These are phyloP conservation scores for Alligator sinensis DNA, from an alignment of 2,113 vertebrate species.

Conservation along the genomic window DNA sequence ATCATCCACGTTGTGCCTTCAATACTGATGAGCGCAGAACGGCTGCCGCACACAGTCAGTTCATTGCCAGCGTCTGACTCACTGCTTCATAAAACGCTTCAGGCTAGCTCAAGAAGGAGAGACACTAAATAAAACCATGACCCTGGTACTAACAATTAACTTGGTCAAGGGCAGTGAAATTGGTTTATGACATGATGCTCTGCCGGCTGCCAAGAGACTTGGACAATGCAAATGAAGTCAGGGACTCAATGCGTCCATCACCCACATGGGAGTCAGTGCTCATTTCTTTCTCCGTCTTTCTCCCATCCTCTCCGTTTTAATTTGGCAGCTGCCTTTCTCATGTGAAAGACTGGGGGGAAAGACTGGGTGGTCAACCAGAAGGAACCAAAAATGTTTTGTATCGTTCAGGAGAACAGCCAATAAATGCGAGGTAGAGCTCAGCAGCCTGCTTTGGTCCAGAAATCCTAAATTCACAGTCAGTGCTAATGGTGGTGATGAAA, in stretches of 20 bases:
- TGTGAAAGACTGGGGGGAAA: constrained; percentile 13
- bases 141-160: constrained; percentile 4
- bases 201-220: constrained; percentile 16
- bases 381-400: neutral
- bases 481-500: neutral
- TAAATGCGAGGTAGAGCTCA: neutral
- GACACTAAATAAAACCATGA: constrained; percentile 43
- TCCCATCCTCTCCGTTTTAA: neutral
- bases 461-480: neutral
- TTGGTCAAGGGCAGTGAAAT: constrained; percentile 44
- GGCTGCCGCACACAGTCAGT: neutral
- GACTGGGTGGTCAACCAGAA: neutral
- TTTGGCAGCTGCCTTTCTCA: constrained; percentile 31
- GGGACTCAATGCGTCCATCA: constrained; percentile 40
- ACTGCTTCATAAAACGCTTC: neutral
- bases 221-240: constrained; percentile 60
- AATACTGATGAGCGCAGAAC: neutral
- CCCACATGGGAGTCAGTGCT: constrained; percentile 2
- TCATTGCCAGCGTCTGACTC: neutral
- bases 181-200: constrained; percentile 39
- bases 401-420: neutral
- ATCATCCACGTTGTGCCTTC: neutral
- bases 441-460: neutral
- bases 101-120: constrained; percentile 23
- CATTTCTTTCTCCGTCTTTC: neutral